Conservation (phyloP, 2,113 vertebrate species). For the Perca flavescens region DNA sequence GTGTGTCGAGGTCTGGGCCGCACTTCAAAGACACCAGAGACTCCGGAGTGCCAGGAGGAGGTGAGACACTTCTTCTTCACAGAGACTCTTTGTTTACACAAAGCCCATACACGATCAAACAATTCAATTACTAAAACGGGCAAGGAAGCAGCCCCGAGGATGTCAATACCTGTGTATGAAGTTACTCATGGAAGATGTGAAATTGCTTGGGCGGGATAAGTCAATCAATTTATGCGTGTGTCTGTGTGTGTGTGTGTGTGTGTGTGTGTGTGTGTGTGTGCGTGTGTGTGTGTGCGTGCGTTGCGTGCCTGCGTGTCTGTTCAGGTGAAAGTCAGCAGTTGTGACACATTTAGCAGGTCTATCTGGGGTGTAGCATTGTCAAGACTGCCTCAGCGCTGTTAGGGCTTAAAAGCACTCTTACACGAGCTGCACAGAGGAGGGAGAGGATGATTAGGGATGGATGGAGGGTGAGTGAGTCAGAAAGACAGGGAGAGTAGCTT, state of each 20-base stretch:
- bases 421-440: not conserved
- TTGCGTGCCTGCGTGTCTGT: not conserved
- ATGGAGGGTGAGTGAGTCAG: not conserved
- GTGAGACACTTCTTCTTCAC: constrained; percentile 21
- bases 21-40: constrained; percentile 60
- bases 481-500: not conserved
- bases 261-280: not conserved
- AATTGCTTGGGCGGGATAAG: constrained; percentile 14
- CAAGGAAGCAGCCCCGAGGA: not conserved
- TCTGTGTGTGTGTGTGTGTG: not conserved
- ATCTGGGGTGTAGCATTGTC: not conserved
- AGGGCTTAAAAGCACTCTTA: not conserved
- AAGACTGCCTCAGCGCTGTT: not conserved
- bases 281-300: not conserved
- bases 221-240: constrained; percentile 4
- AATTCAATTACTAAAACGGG: constrained; percentile 58
- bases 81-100: constrained; percentile 38
- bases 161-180: constrained; percentile 6
- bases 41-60: constrained; percentile 16
- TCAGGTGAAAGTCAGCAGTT: not conserved
- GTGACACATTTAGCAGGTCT: not conserved
- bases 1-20: not conserved
- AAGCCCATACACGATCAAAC: constrained; percentile 55
- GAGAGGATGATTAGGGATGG: not conserved
- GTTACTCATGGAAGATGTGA: constrained; percentile 9